A percentile compares a stretch with the other conserved stretches of the same genome.
phyloP scores from a whole-genome alignment of 1,140 invertebrate genomes.

The Drosophila guanche region DNA sequence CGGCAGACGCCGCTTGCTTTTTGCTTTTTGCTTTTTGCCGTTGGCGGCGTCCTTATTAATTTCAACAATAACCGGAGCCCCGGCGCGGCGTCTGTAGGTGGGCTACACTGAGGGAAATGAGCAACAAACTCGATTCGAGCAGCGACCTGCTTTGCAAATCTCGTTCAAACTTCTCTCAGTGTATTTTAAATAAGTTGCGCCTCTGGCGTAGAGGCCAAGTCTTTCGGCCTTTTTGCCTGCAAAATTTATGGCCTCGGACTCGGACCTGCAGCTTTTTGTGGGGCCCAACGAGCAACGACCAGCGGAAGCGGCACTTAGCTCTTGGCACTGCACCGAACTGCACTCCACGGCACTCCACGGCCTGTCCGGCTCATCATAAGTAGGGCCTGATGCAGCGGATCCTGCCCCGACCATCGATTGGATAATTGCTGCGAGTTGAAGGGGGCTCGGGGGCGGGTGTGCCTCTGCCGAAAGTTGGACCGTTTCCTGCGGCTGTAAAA shows the following conservation, averaged over 20 bases:
- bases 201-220: slow-evolving; percentile 20
- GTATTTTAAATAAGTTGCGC: slow-evolving; percentile 4
- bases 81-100: slow-evolving; percentile 16
- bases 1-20: slow-evolving; percentile 61
- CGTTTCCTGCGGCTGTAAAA: slow-evolving; percentile 51
- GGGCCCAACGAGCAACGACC: slow-evolving; percentile 54
- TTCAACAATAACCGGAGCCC: slow-evolving; percentile 73
- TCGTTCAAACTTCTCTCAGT: slow-evolving; percentile 16
- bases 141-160: too few species aligned
- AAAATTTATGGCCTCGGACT: slow-evolving; percentile 43
- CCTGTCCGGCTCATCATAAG: slow-evolving; percentile 50
- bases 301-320: slow-evolving; percentile 79
- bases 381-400: slow-evolving; percentile 11
- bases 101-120: slow-evolving; percentile 8
- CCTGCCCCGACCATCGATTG: slow-evolving; percentile 20
- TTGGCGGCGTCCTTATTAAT: slow-evolving; percentile 73
- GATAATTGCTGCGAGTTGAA: slow-evolving; percentile 34
- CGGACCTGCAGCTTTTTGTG: slow-evolving; percentile 65
- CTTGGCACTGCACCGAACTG: slow-evolving; percentile 56
- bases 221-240: slow-evolving; percentile 56
- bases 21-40: slow-evolving; percentile 39
- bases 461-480: slow-evolving; percentile 29
- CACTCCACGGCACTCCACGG: slow-evolving; percentile 20
- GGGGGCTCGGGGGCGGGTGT: slow-evolving; percentile 5
- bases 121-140: neutral